These are phyloP conservation scores for Neosalanx taihuensis DNA, from an alignment of 2,797 vertebrate genomes.

Conservation along the genomic window DNA sequence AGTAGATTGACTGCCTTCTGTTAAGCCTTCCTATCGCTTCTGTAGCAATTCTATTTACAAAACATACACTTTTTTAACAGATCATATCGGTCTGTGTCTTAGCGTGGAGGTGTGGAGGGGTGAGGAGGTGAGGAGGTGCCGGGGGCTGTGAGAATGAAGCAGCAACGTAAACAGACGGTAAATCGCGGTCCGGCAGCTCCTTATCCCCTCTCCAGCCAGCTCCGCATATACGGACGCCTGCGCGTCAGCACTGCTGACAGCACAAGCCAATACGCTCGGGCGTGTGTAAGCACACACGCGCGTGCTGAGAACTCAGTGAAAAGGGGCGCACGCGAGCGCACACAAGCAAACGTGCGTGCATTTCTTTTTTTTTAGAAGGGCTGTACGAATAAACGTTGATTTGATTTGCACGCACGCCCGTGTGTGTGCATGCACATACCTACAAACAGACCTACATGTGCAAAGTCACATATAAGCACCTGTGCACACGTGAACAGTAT, in stretches of 20 bases:
- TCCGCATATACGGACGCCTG: slow-evolving; percentile 20
- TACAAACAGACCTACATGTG: background rate
- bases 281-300: slow-evolving; percentile 11
- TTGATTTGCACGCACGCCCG: no score
- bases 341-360: background rate
- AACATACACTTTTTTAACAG: no score
- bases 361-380: no score
- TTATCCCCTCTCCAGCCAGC: slow-evolving; percentile 8
- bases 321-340: background rate
- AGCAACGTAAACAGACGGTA: slow-evolving; percentile 26
- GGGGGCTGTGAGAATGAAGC: slow-evolving; percentile 26
- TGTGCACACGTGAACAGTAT: background rate
- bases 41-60: no score
- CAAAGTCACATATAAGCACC: slow-evolving; percentile 10
- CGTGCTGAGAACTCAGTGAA: background rate
- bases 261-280: slow-evolving; percentile 25
- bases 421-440: background rate
- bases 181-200: slow-evolving; percentile 42
- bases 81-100: no score
- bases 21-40: no score
- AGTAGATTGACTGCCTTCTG: no score
- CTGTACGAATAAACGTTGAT: background rate
- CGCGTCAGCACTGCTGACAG: slow-evolving; percentile 44
- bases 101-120: background rate
- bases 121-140: background rate